These are phyloP conservation scores for Mesaphorura yosii DNA, from an alignment of 1,140 invertebrate species.

Conservation along the genomic window DNA sequence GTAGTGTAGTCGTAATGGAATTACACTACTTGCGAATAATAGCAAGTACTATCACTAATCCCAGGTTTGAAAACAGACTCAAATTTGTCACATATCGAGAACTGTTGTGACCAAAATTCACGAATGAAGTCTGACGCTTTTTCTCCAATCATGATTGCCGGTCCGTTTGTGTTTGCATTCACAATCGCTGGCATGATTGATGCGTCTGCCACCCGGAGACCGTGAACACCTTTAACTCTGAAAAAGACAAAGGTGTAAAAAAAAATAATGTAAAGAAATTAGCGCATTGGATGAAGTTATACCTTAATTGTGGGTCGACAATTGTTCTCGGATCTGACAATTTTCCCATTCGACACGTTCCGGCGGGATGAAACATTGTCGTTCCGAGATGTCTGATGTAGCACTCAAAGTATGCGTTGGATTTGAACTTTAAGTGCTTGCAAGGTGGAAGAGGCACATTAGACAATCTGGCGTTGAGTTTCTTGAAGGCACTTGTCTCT, in stretches of 20 bases:
- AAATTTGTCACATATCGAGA: slow-evolving; percentile 5
- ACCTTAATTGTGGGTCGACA: slow-evolving; percentile 33
- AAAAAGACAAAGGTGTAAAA: background rate
- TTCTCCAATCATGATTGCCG: slow-evolving; percentile 72
- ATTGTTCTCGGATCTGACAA: slow-evolving; percentile 32
- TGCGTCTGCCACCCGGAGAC: slow-evolving; percentile 1
- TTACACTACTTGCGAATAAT: too few relatives aligned
- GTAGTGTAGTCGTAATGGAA: too few relatives aligned
- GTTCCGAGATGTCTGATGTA: slow-evolving; percentile 70
- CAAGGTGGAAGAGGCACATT: slow-evolving; percentile 56
- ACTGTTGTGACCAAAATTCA: slow-evolving; percentile 49
- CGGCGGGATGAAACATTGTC: slow-evolving; percentile 43
- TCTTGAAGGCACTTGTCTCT: slow-evolving; percentile 16
- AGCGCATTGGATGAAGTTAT: background rate
- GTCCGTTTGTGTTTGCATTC: slow-evolving; percentile 72
- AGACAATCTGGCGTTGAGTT: slow-evolving; percentile 1
- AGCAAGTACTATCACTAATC: too few relatives aligned
- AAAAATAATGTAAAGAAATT: background rate
- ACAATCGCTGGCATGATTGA: slow-evolving; percentile 56
- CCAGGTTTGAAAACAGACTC: too few relatives aligned
- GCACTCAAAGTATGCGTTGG: slow-evolving; percentile 72
- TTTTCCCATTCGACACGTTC: slow-evolving; percentile 37
- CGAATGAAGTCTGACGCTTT: slow-evolving; percentile 72
- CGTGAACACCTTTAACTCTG: background rate
- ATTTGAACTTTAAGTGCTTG: slow-evolving; percentile 53